Evolutionary conservation across 2,888 invertebrate species (phyloP), one percentile per base, ranked within the genome.

Genomic region (Tuta absoluta): DNA sequence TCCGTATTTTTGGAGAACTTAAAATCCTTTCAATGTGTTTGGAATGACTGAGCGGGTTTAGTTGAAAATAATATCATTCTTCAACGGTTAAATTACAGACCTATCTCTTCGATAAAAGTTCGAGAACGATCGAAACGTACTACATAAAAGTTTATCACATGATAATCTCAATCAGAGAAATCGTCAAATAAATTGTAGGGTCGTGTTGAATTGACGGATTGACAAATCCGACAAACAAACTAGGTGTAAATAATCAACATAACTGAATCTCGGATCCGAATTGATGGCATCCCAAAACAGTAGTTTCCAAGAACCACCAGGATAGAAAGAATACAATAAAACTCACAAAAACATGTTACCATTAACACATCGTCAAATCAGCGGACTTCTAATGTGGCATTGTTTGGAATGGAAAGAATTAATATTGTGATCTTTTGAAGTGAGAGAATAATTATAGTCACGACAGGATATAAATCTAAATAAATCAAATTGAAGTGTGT

Each of bases 1-100:
- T 91, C 91, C 91, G 91, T 87, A 89, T 91, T 91, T 91, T 85
- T 82, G 87, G 84, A 86, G 84, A 87, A 86, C 75, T 71, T 69
- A 68, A 80, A 80, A 75, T 75, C 73, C 68, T 68, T 75, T 71
- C 71, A 71, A 72, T 72, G 71, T 69, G 66, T 75, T 71, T 71
- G 73, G 71, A 72, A 73, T 72, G 71, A 69, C 72, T 72, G 69
- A 71, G 66, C 66, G 71, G 64, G 71, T 69, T 64, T 68, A 61
- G 65, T 66, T 69, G 51, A 63, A 69, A 67, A 69, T n/a, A n/a
- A 64, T 33, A 60, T 24, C n/a, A 17, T 33, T 8, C 5, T 28
- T 56, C 17, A 45, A 45, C 45, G 45, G 45, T 45, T 45, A n/a
- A 3, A 45, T 11, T 45, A 45, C 45, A 17, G 4, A 45, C 3